A percentile compares a stretch with the other conserved stretches of the same genome.
These are phyloP conservation scores for Chelonus formosanus DNA, from an alignment of 2,888 invertebrate species.

Conservation along the genomic window DNA sequence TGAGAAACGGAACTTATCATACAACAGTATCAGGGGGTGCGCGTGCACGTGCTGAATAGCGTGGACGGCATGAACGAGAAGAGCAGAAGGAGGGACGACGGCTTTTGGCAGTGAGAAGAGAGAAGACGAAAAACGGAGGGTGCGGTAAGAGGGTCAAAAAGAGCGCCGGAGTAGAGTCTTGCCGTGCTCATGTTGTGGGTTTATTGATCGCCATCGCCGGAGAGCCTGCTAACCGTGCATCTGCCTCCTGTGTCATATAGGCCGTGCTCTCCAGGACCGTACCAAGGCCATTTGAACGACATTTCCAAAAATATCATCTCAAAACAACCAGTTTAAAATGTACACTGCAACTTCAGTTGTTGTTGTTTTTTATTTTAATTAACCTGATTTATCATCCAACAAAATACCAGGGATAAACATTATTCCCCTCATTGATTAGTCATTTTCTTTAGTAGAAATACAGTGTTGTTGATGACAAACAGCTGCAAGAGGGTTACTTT, in stretches of 20 bases:
- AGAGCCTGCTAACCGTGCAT: conserved; percentile 39
- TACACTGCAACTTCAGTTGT: conserved; percentile 13
- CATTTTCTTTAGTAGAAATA: background rate
- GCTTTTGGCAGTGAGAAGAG: conserved; percentile 26
- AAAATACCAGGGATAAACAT: background rate
- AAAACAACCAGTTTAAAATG: background rate
- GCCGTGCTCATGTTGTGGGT: conserved; percentile 44
- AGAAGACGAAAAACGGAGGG: conserved; percentile 27
- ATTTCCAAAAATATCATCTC: background rate
- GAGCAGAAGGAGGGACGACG: conserved; percentile 16
- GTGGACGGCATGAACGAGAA: conserved; percentile 13
- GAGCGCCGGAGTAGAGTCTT: conserved; percentile 32
- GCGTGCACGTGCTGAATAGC: conserved; percentile 26
- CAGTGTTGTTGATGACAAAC: conserved; percentile 27
- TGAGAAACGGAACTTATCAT: background rate
- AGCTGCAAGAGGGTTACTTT: conserved; percentile 26
- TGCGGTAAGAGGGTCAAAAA: conserved; percentile 21
- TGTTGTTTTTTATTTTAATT: background rate
- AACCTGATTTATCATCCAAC: conserved; percentile 1
- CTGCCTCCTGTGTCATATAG: conserved; percentile 42
- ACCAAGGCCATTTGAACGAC: conserved; percentile 18
- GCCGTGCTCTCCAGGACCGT: conserved; percentile 31
- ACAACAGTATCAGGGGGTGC: conserved; percentile 13
- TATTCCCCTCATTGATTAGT: background rate
- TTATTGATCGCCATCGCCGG: conserved; percentile 54